Base-by-base conservation (phyloP, 2,113 vertebrate genomes). In the Zosterops lateralis region DNA sequence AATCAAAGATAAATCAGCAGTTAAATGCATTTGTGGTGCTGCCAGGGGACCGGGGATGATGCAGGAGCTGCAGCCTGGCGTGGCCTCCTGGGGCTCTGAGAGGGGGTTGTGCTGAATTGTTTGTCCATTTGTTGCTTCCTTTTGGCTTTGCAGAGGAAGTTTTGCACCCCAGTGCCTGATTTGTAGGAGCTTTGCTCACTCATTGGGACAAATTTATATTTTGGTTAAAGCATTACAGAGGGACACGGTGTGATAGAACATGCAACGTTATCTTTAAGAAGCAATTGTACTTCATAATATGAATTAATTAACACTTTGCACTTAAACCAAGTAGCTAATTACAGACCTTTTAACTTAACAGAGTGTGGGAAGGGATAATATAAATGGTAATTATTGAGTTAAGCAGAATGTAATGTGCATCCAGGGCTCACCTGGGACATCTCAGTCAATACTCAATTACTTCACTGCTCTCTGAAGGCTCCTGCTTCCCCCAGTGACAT, bases 361-460 rank as follows among this genome's bases (percentile, higher is more conserved):
- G 94, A 96, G 89, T 68, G 78, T 1, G 16, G 89, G 40, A 92
- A 87, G 77, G 82, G 78, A 56, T 93, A 93, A 96, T 92, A 75
- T n/a, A 84, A 82, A 53, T 20, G 56, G 74, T 94, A 82, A 95
- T 96, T 95, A 97, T 60, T 71, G 95, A 97, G 94, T 86, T 89
- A 86, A 96, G 84, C 93, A 87, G 94, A 72, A 83, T 26, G 62
- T 60, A 91, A 95, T 67, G 81, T 75, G 88, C 84, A 84, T 47
- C 87, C 34, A 48, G 82, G 81, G 85, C 89, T 95, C 34, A 7
- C 75, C 70, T 58, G 82, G 90, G 95, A 95, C 34, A 5, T 61
- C 91, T 58, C 83, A 88, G 97, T 96, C 97, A 90, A 96, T 96
- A 93, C 75, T 86, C 95, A 95, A 92, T 96, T 95, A 90, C 83